These are phyloP conservation scores for Empis stercorea DNA, from an alignment of 2,888 invertebrate species.

Conservation along the genomic window DNA sequence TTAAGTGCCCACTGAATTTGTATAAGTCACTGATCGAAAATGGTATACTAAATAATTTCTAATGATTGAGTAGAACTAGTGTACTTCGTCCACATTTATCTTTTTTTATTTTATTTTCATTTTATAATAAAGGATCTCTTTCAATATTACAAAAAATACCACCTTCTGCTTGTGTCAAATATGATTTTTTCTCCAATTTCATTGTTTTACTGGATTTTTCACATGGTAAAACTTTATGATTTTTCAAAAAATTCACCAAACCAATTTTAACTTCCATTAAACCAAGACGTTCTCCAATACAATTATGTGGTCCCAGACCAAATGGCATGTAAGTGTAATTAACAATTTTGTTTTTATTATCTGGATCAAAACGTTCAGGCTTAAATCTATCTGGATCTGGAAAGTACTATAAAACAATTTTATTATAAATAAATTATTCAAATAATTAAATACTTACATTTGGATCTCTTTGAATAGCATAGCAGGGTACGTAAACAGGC, in stretches of 20 bases:
- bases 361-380: constrained; percentile 15
- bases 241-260: constrained; percentile 27
- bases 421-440: background rate
- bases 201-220: constrained; percentile 22
- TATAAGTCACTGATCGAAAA: no score
- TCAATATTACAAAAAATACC: constrained; percentile 25
- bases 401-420: constrained; percentile 4
- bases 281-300: constrained; percentile 33
- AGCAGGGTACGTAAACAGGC: constrained; percentile 30
- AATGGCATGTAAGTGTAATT: constrained; percentile 14
- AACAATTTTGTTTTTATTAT: constrained; percentile 11
- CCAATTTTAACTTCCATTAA: constrained; percentile 32
- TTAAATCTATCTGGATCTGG: constrained; percentile 13
- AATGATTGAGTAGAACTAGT: no score
- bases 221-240: constrained; percentile 27
- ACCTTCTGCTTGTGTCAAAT: constrained; percentile 28
- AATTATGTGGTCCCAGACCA: constrained; percentile 12
- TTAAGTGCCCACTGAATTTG: no score
- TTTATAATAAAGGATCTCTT: background rate
- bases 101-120: background rate
- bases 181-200: constrained; percentile 25
- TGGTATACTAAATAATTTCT: no score
- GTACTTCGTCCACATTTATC: no score
- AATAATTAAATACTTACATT: constrained; percentile 22
- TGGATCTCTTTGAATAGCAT: constrained; percentile 30